Percentiles rank a stretch among this genome's conserved stretches.
phyloP scores from a whole-genome alignment of 2,113 vertebrate species.

The Orthonyx spaldingii region DNA sequence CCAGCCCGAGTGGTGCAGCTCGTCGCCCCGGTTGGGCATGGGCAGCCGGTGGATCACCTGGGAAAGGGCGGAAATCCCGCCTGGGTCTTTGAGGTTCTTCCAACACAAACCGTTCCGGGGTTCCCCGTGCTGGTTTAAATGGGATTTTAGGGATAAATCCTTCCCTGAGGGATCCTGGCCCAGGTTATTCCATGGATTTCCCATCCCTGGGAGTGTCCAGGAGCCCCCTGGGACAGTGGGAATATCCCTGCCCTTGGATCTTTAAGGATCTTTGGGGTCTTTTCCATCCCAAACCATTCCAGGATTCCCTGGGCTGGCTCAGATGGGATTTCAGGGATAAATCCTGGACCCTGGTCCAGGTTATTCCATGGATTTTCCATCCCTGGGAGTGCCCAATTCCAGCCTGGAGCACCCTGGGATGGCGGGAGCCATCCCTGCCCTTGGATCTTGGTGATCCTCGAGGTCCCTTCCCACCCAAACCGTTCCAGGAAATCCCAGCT shows the following conservation, averaged over 20 bases:
- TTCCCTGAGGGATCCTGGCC: no score
- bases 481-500: background rate
- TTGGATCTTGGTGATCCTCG: background rate
- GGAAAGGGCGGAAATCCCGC: background rate
- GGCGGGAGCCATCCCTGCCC: background rate
- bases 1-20: slow-evolving; percentile 92
- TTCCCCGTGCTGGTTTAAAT: background rate
- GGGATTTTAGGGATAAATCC: background rate
- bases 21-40: slow-evolving; percentile 85
- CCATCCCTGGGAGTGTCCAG: no score
- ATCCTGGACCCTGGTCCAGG: background rate
- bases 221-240: no score
- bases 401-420: background rate
- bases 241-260: no score
- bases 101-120: background rate
- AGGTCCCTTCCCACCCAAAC: background rate
- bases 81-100: background rate
- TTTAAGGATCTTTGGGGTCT: no score
- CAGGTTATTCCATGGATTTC: no score
- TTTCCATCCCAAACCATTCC: no score
- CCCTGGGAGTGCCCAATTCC: background rate
- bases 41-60: slow-evolving; percentile 84
- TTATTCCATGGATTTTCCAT: background rate
- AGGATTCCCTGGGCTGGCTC: no score
- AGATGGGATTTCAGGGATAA: no score